phyloP scores from a whole-genome alignment of 2,113 vertebrate genomes.

The Oreotragus oreotragus region DNA sequence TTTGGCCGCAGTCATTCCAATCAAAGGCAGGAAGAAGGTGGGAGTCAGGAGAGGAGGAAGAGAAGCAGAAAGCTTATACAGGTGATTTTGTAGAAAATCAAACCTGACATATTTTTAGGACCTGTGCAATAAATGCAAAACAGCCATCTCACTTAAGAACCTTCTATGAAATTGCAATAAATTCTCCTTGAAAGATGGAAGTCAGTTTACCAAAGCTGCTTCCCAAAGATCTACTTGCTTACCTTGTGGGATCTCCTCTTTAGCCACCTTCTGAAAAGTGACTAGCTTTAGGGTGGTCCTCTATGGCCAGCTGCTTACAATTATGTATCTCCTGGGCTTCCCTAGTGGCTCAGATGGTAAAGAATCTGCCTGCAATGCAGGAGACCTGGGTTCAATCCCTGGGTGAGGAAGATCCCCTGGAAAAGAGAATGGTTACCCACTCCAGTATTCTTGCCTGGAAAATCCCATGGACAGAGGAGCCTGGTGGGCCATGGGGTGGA shows the following conservation, averaged over 20 bases:
- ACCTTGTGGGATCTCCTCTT: neutral
- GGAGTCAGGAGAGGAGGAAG: neutral
- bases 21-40: neutral
- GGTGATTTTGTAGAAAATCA: slow-evolving; percentile 45
- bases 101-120: slow-evolving; percentile 48
- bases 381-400: neutral
- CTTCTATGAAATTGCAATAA: slow-evolving; percentile 57
- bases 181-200: slow-evolving; percentile 43
- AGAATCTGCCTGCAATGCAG: neutral
- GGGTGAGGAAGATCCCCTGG: neutral
- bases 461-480: neutral
- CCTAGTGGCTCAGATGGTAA: neutral
- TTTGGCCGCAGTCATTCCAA: neutral
- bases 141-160: slow-evolving; percentile 54
- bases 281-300: neutral
- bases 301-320: neutral
- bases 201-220: neutral
- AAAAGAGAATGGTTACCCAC: neutral
- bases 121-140: slow-evolving; percentile 59
- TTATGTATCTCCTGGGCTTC: neutral
- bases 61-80: neutral
- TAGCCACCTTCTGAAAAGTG: neutral
- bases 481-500: neutral
- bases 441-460: neutral
- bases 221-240: neutral